phyloP scores from a whole-genome alignment of 2,113 vertebrate species.

The Dunckerocampus dactyliophorus region DNA sequence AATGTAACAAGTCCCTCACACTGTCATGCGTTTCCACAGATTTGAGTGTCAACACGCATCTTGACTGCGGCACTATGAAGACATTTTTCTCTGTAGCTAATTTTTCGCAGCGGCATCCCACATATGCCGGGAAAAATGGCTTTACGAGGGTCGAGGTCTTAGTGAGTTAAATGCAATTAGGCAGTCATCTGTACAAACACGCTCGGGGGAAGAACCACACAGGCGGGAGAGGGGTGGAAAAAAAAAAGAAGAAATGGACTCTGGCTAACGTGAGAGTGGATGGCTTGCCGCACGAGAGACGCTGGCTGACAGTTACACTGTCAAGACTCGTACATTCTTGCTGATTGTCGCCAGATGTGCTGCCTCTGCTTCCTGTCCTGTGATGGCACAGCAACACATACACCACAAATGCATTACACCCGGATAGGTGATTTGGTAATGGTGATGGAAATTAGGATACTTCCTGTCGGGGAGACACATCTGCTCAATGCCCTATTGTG shows the following conservation, averaged over 20 bases:
- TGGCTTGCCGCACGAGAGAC: constrained; percentile 20
- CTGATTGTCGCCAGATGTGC: constrained; percentile 61
- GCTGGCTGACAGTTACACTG: constrained; percentile 44
- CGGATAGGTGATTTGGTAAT: constrained; percentile 36
- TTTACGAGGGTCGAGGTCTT: constrained; percentile 25
- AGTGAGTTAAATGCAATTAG: constrained; percentile 21
- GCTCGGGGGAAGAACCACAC: constrained; percentile 24
- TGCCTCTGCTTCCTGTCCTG: constrained; percentile 16
- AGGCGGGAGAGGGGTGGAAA: constrained; percentile 3
- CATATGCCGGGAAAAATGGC: not conserved
- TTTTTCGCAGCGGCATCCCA: not conserved
- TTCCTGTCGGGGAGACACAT: constrained; percentile 43
- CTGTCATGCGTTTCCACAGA: no score
- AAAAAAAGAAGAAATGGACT: constrained; percentile 12
- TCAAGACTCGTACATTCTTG: constrained; percentile 24
- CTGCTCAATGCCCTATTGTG: not conserved
- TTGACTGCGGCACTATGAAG: no score
- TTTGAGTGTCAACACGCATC: no score
- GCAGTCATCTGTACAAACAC: constrained; percentile 57
- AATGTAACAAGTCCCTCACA: no score
- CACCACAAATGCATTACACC: not conserved
- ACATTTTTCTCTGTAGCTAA: no score
- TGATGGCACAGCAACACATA: constrained; percentile 11
- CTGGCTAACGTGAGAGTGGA: constrained; percentile 31
- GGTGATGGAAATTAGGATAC: constrained; percentile 27